Base-by-base conservation (phyloP, 2,113 vertebrate genomes). In the Neopipo cinnamomea region DNA sequence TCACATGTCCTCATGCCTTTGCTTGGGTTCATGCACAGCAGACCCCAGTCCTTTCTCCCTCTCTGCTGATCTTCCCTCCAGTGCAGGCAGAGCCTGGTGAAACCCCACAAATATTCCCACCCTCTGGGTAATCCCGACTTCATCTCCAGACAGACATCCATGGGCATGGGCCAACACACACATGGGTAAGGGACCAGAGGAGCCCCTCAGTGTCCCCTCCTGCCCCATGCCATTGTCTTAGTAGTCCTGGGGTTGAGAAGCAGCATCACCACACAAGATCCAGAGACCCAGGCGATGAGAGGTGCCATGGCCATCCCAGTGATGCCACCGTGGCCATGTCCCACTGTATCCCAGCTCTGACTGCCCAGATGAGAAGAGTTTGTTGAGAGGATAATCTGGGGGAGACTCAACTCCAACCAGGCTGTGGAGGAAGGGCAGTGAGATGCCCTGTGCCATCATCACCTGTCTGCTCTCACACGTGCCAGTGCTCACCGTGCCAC, bases 121-220 rank as follows among this genome's bases (percentile, higher is more conserved):
- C 18, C 37, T 18, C 10, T 5, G 9, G 44, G 15, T 18, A 14
- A 27, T 37, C 31, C 63, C 49, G 63, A 10, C 56, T 31, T 12
- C 35, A 4, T 4, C 65, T 22, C 55, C 67, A 5, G 20, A 5
- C 18, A n/a, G 14, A 2, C 30, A 52, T 2, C 28, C 44, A 5
- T 1, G 27, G 33, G 27, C 14, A 4, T 3, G 42, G 35, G 49
- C 18, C 55, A n/a, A 31, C 46, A 37, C 31, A 8, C 1, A 0
- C 17, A 0, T 0, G 9, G 30, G 0, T 5, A 1, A 44, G 65
- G 53, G 17, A 11, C 12, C 52, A 28, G 52, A 2, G 2, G 46
- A 74, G 6, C 44, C 28, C 20, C 22, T 53, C 2, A 0, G 10
- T 12, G 3, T 12, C 42, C 22, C 7, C 20, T 27, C 11, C 37